Percentiles rank a stretch among this genome's conserved stretches.
These are phyloP conservation scores for Palythoa grandiflora DNA, from an alignment of 92 coral and sea anemone species.

Conservation along the genomic window DNA sequence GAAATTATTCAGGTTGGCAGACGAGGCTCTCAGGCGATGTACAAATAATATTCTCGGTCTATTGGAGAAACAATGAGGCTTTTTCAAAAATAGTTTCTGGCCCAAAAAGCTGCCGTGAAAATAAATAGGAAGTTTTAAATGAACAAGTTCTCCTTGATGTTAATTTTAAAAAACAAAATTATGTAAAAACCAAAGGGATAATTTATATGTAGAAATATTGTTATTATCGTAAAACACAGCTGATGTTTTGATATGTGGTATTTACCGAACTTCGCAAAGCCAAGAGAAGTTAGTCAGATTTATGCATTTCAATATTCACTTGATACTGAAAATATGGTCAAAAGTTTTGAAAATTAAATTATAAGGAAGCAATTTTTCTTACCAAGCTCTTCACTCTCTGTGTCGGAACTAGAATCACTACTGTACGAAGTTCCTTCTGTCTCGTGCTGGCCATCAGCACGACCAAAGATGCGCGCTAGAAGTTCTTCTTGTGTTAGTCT, in stretches of 20 bases:
- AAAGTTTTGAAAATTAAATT: too few relatives aligned
- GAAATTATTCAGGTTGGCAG: not conserved
- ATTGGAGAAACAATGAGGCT: not conserved
- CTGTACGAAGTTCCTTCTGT: conserved; percentile 52
- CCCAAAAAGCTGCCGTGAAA: not conserved
- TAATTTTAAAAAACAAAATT: not conserved
- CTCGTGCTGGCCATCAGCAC: conserved; percentile 55
- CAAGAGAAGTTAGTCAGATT: not conserved
- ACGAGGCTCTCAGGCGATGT: not conserved
- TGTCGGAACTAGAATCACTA: conserved; percentile 81
- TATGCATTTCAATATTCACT: not conserved
- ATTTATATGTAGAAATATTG: too few relatives aligned
- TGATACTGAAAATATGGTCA: not conserved
- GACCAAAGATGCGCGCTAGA: conserved; percentile 82
- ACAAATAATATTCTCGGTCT: not conserved
- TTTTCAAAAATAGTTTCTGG: not conserved
- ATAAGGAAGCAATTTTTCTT: conserved; percentile 51
- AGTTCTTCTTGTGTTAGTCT: conserved; percentile 81
- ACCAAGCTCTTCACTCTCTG: conserved; percentile 72
- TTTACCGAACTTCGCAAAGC: not conserved
- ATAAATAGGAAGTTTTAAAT: not conserved
- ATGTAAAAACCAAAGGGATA: not conserved
- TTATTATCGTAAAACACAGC: too few relatives aligned
- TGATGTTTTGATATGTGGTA: not conserved
- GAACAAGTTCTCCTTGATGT: too few relatives aligned